Conservation (phyloP, 2,888 invertebrate species). For the Seira musarum region DNA sequence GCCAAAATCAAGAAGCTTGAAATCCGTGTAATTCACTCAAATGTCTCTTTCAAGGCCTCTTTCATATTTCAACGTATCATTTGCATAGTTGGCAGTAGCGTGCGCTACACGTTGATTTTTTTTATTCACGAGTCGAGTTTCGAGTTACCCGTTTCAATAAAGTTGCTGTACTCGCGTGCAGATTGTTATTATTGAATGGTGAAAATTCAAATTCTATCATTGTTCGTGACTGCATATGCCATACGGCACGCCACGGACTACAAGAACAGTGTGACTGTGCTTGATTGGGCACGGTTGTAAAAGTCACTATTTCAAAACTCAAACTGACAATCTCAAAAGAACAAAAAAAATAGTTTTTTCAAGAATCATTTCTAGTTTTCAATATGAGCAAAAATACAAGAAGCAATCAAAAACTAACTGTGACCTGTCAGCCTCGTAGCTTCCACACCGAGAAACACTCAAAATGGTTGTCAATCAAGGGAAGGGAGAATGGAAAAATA, state of each 20-base stretch:
- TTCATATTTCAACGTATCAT: constrained; percentile 40
- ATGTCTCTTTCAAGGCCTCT: constrained; percentile 54
- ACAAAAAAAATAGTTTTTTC: too few species aligned
- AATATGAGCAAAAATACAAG: constrained; percentile 54
- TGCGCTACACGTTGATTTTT: constrained; percentile 25
- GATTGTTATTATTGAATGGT: too few species aligned
- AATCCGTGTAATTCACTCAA: constrained; percentile 59
- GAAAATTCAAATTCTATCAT: constrained; percentile 20
- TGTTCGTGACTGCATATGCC: constrained; percentile 46
- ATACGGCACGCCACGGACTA: too few species aligned
- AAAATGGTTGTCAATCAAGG: constrained; percentile 55
- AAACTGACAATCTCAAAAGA: too few species aligned
- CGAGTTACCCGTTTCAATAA: too few species aligned
- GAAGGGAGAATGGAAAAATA: constrained; percentile 12
- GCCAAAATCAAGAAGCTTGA: constrained; percentile 58
- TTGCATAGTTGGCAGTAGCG: constrained; percentile 35
- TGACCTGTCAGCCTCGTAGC: constrained; percentile 56
- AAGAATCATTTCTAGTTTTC: too few species aligned
- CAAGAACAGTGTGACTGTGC: too few species aligned
- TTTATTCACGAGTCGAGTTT: too few species aligned
- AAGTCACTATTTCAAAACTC: too few species aligned
- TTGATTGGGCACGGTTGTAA: too few species aligned
- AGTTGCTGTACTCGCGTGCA: too few species aligned
- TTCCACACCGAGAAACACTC: constrained; percentile 57
- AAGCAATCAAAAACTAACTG: constrained; percentile 60